Conservation (phyloP, 2,113 vertebrate genomes). For the Thalassoma bifasciatum region DNA sequence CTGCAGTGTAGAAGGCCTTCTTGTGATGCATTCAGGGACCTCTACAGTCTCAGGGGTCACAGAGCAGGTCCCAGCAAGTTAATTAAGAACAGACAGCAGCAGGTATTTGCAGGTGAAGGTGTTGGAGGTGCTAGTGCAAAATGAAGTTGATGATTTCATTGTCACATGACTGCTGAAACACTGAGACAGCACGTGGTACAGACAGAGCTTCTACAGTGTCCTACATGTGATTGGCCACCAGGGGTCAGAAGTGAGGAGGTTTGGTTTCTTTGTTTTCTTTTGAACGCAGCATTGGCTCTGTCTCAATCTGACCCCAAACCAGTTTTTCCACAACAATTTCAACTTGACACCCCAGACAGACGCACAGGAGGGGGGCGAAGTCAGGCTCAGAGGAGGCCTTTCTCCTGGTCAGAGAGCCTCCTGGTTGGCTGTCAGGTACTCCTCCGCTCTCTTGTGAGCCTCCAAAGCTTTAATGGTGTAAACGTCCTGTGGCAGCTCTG, state of each 20-base stretch:
- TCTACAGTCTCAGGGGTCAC: neutral
- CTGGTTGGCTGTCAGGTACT: conserved; percentile 97
- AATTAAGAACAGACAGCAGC: conserved; percentile 3
- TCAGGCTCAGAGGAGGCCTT: conserved; percentile 38
- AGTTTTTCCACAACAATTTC: conserved; percentile 1
- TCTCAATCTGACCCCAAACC: conserved; percentile 18
- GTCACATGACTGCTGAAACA: conserved; percentile 37
- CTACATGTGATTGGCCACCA: conserved; percentile 28
- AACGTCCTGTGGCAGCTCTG: conserved; percentile 96
- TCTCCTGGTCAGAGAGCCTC: conserved; percentile 93
- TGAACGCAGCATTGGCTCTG: conserved; percentile 13
- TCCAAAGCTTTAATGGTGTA: conserved; percentile 99
- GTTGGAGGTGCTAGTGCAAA: conserved; percentile 33
- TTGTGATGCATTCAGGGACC: conserved; percentile 21
- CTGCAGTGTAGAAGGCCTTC: neutral
- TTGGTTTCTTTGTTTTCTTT: conserved; percentile 7
- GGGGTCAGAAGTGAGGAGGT: conserved; percentile 38
- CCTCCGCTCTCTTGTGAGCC: conserved; percentile 96
- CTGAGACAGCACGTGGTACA: conserved; percentile 13
- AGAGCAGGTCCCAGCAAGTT: neutral
- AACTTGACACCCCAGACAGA: conserved; percentile 11
- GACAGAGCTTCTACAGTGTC: conserved; percentile 40
- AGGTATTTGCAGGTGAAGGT: conserved; percentile 14
- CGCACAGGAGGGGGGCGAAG: conserved; percentile 20
- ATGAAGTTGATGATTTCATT: conserved; percentile 53